Conservation (phyloP, 2,888 invertebrate genomes). For the Cactoblastis cactorum region DNA sequence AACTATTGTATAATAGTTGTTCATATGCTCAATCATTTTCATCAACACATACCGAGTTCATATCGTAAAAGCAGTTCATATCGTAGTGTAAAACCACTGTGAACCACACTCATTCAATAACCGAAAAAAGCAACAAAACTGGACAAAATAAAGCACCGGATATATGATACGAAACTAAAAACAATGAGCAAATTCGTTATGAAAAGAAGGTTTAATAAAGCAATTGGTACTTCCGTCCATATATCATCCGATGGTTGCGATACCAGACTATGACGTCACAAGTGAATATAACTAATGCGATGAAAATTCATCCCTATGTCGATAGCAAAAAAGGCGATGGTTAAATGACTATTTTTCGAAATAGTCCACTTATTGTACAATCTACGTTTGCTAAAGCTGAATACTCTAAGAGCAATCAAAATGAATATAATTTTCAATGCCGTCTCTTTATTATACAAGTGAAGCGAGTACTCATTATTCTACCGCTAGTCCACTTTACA, state of each 20-base stretch:
- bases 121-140: background rate
- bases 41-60: background rate
- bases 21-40: background rate
- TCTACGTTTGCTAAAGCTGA: background rate
- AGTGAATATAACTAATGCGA: background rate
- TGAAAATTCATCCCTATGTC: background rate
- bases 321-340: background rate
- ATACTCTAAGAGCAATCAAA: background rate
- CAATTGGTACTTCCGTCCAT: slow-evolving; percentile 59
- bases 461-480: no score
- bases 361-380: background rate
- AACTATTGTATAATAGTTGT: no score
- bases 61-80: background rate
- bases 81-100: background rate
- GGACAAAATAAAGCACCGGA: background rate
- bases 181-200: slow-evolving; percentile 38
- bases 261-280: background rate
- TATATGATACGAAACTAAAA: slow-evolving; percentile 21
- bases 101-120: background rate
- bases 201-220: slow-evolving; percentile 41
- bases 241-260: slow-evolving; percentile 23
- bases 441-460: background rate
- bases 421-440: background rate
- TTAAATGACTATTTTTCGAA: background rate
- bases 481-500: no score